These are phyloP conservation scores for Siniperca chuatsi DNA, from an alignment of 2,113 vertebrate species.

Conservation along the genomic window DNA sequence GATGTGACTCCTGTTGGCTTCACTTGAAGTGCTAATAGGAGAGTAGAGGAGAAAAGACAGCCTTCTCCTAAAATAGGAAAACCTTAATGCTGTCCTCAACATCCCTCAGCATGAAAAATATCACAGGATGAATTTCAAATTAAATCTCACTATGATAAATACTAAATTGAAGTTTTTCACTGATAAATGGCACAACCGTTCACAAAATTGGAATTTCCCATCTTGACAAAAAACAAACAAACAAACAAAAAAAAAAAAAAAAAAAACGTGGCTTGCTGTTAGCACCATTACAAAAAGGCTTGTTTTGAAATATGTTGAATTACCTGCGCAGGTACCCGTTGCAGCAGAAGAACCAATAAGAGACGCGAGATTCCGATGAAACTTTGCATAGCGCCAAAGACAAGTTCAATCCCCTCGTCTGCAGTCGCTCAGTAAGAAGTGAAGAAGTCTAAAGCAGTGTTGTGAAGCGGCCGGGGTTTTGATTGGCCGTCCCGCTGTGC, in stretches of 20 bases:
- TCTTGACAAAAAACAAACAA: not conserved
- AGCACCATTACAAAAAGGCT: not conserved
- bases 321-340: constrained; percentile 76
- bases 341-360: constrained; percentile 59
- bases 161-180: not conserved
- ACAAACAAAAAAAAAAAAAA: no score
- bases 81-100: not conserved
- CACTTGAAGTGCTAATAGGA: constrained; percentile 17
- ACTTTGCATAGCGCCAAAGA: constrained; percentile 60
- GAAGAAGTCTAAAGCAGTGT: not conserved
- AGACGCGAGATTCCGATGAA: constrained; percentile 45
- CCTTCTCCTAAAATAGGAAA: not conserved
- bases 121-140: not conserved
- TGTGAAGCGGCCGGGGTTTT: not conserved
- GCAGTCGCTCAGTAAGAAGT: not conserved
- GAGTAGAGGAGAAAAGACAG: not conserved
- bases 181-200: not conserved
- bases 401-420: constrained; percentile 4
- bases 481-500: constrained; percentile 22
- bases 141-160: not conserved
- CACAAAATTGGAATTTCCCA: not conserved
- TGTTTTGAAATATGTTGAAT: not conserved
- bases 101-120: not conserved
- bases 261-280: no score
- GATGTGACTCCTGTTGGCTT: constrained; percentile 21